phyloP scores from a whole-genome alignment of 2,888 invertebrate species.

The Epirrhoe alternata region DNA sequence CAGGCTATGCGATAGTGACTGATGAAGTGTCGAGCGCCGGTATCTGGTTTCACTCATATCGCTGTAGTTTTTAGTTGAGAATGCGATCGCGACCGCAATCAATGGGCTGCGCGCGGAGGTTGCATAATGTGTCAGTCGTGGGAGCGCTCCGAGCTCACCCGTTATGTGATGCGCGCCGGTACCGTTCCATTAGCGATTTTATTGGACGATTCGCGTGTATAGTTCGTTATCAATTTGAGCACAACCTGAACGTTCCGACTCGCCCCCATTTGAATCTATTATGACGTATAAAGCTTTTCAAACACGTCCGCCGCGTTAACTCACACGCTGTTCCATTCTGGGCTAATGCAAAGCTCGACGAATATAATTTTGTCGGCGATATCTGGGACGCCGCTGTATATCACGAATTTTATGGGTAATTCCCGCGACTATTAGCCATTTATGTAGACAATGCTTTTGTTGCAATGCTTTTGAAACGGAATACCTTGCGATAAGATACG shows the following conservation, averaged over 20 bases:
- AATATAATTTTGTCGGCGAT: conserved; percentile 62
- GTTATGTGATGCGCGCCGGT: conserved; percentile 82
- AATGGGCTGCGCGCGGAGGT: conserved; percentile 57
- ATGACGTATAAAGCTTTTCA: conserved; percentile 63
- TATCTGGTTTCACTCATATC: conserved; percentile 57
- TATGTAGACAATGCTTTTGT: conserved; percentile 39
- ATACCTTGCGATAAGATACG: conserved; percentile 19
- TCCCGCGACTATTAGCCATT: conserved; percentile 37
- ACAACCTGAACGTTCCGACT: conserved; percentile 62
- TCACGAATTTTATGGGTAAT: conserved; percentile 57
- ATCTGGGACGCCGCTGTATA: conserved; percentile 59
- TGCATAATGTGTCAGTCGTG: conserved; percentile 81
- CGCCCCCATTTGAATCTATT: conserved; percentile 73
- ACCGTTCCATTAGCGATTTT: conserved; percentile 84
- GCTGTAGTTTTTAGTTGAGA: conserved; percentile 66
- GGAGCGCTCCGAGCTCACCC: conserved; percentile 70
- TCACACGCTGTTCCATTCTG: conserved; percentile 63
- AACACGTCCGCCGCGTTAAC: conserved; percentile 64
- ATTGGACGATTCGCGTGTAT: conserved; percentile 82
- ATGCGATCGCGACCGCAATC: conserved; percentile 68
- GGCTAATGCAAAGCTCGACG: conserved; percentile 59
- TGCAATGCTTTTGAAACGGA: conserved; percentile 24
- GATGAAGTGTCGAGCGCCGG: conserved; percentile 44
- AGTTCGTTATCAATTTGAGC: conserved; percentile 77
- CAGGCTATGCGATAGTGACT: conserved; percentile 36